These are phyloP conservation scores for Maccullochella peelii DNA, from an alignment of 2,113 vertebrate genomes.

Conservation along the genomic window DNA sequence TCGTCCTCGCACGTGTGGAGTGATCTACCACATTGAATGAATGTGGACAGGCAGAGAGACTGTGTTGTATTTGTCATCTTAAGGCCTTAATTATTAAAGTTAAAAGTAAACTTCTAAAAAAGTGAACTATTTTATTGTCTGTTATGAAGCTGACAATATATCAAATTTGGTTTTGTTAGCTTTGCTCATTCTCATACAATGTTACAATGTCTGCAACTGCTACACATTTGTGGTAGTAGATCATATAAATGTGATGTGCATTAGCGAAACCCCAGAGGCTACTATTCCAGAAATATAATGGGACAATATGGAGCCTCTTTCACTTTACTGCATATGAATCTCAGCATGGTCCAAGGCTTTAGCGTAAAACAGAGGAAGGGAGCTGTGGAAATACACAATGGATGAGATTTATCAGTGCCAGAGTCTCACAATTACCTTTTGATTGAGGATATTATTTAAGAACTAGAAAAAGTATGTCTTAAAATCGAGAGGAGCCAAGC, in stretches of 20 bases:
- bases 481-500: neutral
- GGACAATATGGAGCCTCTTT: conserved; percentile 28
- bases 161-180: conserved; percentile 17
- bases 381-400: conserved; percentile 16
- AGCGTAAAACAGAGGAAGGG: neutral
- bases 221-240: conserved; percentile 11
- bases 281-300: conserved; percentile 7
- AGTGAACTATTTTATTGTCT: neutral
- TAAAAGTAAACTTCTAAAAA: neutral
- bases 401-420: neutral
- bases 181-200: conserved; percentile 6
- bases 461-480: neutral
- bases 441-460: conserved; percentile 6
- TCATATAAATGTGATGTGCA: conserved; percentile 28
- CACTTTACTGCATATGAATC: conserved; percentile 23
- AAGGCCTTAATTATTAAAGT: neutral
- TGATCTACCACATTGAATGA: neutral
- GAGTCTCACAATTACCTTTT: conserved; percentile 12
- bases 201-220: conserved; percentile 24
- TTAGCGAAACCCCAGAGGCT: conserved; percentile 31
- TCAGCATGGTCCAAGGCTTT: conserved; percentile 2
- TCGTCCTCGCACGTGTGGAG: neutral
- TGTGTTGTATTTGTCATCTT: neutral
- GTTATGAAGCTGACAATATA: neutral
- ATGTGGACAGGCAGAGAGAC: neutral